Conservation (phyloP, 2,797 vertebrate genomes). For the Nothura maculosa region DNA sequence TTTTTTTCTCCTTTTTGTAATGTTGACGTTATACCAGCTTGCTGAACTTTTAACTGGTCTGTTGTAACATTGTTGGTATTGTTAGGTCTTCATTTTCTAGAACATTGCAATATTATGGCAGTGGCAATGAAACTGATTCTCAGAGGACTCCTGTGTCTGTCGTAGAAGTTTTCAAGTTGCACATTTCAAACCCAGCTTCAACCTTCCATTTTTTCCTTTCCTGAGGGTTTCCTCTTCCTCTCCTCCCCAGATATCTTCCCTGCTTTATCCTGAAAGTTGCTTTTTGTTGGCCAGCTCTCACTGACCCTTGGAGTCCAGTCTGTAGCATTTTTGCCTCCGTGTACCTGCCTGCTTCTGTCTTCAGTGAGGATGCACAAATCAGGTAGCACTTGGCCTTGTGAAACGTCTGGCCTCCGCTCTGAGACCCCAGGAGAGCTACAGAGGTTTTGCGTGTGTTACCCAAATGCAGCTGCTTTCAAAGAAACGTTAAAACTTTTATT, state of each 20-base stretch:
- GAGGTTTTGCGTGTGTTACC: background rate
- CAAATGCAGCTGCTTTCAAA: constrained; percentile 40
- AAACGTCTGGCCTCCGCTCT: background rate
- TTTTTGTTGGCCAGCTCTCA: constrained; percentile 4
- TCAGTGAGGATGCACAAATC: background rate
- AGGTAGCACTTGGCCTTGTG: background rate
- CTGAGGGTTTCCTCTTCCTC: background rate
- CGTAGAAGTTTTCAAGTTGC: constrained; percentile 37
- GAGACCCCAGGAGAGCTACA: background rate
- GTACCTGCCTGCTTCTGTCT: background rate
- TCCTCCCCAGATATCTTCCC: background rate
- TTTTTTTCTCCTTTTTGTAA: constrained; percentile 14
- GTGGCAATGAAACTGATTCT: constrained; percentile 38
- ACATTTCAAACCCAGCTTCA: constrained; percentile 57
- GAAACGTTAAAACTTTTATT: constrained; percentile 2
- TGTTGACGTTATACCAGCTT: constrained; percentile 28
- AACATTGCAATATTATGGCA: constrained; percentile 41
- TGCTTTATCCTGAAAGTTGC: background rate
- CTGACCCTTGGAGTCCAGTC: background rate
- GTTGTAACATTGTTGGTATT: constrained; percentile 54
- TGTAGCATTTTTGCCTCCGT: background rate
- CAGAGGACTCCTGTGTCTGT: constrained; percentile 9
- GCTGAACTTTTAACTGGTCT: constrained; percentile 15
- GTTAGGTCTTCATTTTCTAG: constrained; percentile 30
- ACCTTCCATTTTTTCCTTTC: constrained; percentile 10